These are phyloP conservation scores for Gambusia holbrooki DNA, from an alignment of 2,113 vertebrate genomes.

Conservation along the genomic window DNA sequence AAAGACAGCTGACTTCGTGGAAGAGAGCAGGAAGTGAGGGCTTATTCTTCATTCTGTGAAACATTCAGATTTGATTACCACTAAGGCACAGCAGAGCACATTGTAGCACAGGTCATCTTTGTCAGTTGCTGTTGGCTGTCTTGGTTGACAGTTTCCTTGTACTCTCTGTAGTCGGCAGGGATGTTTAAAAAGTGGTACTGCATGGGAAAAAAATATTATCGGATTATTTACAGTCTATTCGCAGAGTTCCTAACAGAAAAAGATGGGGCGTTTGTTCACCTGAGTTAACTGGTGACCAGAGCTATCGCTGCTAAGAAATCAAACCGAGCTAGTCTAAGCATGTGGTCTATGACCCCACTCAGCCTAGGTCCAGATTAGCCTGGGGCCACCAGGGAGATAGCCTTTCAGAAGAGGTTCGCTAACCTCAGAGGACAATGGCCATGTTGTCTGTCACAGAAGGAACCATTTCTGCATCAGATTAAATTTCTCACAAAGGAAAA, in stretches of 20 bases:
- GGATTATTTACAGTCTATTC: not conserved
- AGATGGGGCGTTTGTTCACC: conserved; percentile 37
- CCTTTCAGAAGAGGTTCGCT: conserved; percentile 63
- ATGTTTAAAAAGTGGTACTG: not conserved
- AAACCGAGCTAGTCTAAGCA: conserved; percentile 58
- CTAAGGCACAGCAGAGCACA: conserved; percentile 43
- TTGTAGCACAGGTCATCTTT: conserved; percentile 39
- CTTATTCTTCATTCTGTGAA: conserved; percentile 67
- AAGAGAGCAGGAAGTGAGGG: conserved; percentile 71
- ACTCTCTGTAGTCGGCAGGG: not conserved
- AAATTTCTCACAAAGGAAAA: conserved; percentile 56
- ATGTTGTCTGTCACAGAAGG: conserved; percentile 71
- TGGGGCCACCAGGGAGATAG: conserved; percentile 65
- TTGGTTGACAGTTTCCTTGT: conserved; percentile 18
- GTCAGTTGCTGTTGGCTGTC: conserved; percentile 5
- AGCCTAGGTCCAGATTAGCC: conserved; percentile 53
- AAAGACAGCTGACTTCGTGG: conserved; percentile 70
- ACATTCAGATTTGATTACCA: conserved; percentile 69
- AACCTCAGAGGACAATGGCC: conserved; percentile 69
- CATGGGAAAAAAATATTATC: conserved; percentile 7
- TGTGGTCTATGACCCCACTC: conserved; percentile 68
- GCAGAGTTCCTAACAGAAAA: not conserved
- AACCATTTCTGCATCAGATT: conserved; percentile 67
- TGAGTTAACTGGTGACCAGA: conserved; percentile 53
- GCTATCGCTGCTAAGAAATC: conserved; percentile 49